A percentile compares a stretch with the other conserved stretches of the same genome.
Conservation (phyloP, 2,888 invertebrate species). For the Escarpia spicata region DNA sequence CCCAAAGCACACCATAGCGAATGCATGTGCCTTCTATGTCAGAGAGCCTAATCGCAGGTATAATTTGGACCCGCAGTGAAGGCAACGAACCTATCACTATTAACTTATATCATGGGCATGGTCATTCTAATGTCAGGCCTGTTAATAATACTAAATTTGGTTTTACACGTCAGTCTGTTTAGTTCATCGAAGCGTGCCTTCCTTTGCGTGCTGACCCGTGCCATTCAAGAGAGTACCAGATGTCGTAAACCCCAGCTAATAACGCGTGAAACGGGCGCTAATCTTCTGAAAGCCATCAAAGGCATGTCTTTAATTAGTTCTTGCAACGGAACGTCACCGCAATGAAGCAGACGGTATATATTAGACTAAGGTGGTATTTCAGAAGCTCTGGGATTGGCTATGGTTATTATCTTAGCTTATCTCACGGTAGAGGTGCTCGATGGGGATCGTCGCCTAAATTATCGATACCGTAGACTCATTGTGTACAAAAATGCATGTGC, state of each 20-base stretch:
- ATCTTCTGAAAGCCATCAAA: not conserved
- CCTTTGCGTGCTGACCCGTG: not conserved
- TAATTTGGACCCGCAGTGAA: not conserved
- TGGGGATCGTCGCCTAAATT: no score
- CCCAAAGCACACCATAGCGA: no score
- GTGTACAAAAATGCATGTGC: no score
- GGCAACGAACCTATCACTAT: not conserved
- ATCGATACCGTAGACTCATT: no score
- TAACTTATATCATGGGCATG: not conserved
- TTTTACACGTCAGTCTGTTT: not conserved
- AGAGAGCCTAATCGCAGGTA: not conserved
- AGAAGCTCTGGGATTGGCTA: no score
- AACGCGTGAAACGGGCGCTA: not conserved
- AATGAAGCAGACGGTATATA: no score
- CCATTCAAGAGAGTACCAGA: not conserved
- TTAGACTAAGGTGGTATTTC: no score
- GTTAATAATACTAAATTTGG: not conserved
- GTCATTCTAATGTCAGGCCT: not conserved
- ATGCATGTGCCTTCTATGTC: not conserved
- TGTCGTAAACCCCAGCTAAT: not conserved
- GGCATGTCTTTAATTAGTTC: not conserved
- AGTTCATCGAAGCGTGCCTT: not conserved
- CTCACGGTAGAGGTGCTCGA: no score
- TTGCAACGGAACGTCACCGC: not conserved
- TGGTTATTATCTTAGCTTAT: no score